Conservation (phyloP, 2,797 vertebrate genomes). For the Myotis pilosus region DNA sequence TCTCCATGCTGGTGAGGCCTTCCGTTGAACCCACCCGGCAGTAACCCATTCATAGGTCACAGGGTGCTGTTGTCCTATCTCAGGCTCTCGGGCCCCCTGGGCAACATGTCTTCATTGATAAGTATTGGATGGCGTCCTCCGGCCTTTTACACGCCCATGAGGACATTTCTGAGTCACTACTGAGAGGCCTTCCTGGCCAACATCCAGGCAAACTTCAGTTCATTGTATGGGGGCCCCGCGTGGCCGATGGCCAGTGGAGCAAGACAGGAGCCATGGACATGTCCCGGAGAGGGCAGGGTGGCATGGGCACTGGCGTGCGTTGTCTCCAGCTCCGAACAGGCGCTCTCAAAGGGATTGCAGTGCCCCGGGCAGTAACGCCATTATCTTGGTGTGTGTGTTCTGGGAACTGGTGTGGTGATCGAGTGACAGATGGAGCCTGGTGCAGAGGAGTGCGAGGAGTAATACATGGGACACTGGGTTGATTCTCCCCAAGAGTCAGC, state of each 20-base stretch:
- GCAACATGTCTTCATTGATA: background rate
- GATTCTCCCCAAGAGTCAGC: background rate
- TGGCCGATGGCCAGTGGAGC: slow-evolving; percentile 2
- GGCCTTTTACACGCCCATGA: background rate
- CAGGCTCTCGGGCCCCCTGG: background rate
- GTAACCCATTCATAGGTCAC: background rate
- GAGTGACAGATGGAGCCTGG: background rate
- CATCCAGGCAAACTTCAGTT: background rate
- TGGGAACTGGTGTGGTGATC: background rate
- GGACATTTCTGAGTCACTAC: background rate
- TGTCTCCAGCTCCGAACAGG: background rate
- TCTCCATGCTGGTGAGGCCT: background rate
- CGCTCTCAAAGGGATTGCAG: background rate
- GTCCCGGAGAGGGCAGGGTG: background rate
- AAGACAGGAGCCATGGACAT: background rate
- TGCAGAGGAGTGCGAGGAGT: background rate
- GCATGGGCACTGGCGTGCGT: background rate
- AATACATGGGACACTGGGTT: background rate
- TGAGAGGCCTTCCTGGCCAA: background rate
- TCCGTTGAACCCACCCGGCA: background rate
- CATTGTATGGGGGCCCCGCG: background rate
- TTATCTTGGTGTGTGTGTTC: background rate
- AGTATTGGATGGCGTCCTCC: background rate
- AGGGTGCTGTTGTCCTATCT: background rate
- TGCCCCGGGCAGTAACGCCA: background rate